These are phyloP conservation scores for western clawed frog (Xenopus tropicalis) DNA, from an alignment of 2,113 vertebrate genomes.

Conservation along the genomic window UCB_Xtro_10.0 CM004445.2:39033001-39033500, in stretches of 20 bases:
- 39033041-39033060: too few species aligned
- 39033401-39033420: constrained; percentile 30
- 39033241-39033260: constrained; percentile 7
- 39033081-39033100: background rate
- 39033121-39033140: too few species aligned
- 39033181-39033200: too few species aligned
- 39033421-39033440: constrained; percentile 17
- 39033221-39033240: background rate
- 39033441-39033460: constrained; percentile 17
- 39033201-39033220: background rate
- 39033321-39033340: constrained; percentile 25
- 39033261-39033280: constrained; percentile 10
- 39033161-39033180: too few species aligned
- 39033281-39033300: constrained; percentile 17
- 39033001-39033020: too few species aligned
- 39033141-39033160: background rate
- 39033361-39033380: constrained; percentile 27
- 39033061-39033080: too few species aligned
- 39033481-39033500: too few species aligned
- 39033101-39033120: background rate
- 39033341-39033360: constrained; percentile 30
- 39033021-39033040: too few species aligned
- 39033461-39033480: background rate
- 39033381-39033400: constrained; percentile 26
- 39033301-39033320: constrained; percentile 30